phyloP scores from a whole-genome alignment of 1,140 invertebrate species.

The Eumeta japonica region DNA sequence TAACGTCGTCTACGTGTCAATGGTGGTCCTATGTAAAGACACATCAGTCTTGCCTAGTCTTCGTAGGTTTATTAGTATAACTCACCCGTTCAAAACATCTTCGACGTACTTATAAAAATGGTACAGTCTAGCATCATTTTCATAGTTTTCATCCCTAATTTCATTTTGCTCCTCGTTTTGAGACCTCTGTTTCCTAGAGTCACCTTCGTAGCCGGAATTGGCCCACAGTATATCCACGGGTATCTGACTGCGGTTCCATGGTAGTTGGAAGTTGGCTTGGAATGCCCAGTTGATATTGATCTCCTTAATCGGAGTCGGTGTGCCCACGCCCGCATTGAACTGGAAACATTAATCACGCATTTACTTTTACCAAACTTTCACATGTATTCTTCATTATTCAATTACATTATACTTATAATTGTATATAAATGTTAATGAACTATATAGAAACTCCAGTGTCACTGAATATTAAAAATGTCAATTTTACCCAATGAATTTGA shows the following conservation, averaged over 20 bases:
- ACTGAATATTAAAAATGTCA: no score
- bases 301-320: constrained; percentile 29
- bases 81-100: constrained; percentile 31
- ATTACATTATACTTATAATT: no score
- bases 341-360: no score
- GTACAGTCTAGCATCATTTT: constrained; percentile 30
- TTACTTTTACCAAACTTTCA: no score
- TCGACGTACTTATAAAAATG: constrained; percentile 46
- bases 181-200: constrained; percentile 27
- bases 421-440: no score
- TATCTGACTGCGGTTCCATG: constrained; percentile 43
- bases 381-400: no score
- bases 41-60: no score
- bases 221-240: constrained; percentile 38
- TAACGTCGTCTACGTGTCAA: no score
- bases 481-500: no score
- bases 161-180: constrained; percentile 2
- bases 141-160: constrained; percentile 15
- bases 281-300: constrained; percentile 43
- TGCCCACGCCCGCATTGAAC: constrained; percentile 40
- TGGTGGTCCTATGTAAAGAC: no score
- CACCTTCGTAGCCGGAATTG: constrained; percentile 32
- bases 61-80: no score
- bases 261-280: constrained; percentile 49
- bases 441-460: no score